Conservation (phyloP, 1,140 invertebrate species). For the Thaumetopoea pityocampa region DNA sequence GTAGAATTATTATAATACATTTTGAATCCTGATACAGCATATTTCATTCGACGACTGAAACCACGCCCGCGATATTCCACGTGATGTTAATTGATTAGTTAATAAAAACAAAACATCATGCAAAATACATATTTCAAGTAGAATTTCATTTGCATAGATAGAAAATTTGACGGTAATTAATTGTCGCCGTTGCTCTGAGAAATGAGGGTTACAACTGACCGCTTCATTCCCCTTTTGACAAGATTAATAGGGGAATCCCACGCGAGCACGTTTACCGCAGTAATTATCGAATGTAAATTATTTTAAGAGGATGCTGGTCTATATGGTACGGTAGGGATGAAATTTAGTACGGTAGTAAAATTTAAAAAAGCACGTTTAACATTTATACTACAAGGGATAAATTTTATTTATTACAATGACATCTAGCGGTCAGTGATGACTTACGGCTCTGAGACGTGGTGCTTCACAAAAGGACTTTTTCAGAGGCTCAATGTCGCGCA, state of each 20-base stretch:
- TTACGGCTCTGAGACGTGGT: too few species aligned
- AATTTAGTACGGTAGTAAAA: too few species aligned
- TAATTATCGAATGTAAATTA: constrained; percentile 15
- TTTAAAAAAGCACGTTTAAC: too few species aligned
- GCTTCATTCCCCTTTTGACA: constrained; percentile 45
- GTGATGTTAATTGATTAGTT: background rate
- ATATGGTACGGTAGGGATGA: background rate
- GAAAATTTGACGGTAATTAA: constrained; percentile 45
- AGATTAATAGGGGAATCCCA: constrained; percentile 45
- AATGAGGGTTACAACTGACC: constrained; percentile 51
- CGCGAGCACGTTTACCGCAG: constrained; percentile 27
- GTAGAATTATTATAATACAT: too few species aligned
- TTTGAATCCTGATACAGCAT: too few species aligned
- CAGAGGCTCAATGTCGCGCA: too few species aligned
- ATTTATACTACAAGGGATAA: too few species aligned
- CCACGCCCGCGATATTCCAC: background rate
- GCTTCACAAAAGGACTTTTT: too few species aligned
- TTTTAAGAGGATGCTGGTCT: constrained; percentile 3
- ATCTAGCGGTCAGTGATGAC: too few species aligned
- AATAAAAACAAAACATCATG: constrained; percentile 8
- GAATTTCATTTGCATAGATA: constrained; percentile 44
- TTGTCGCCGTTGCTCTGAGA: constrained; percentile 38
- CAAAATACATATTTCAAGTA: constrained; percentile 19
- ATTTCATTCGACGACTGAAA: background rate
- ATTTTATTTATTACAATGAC: too few species aligned